Percentiles rank a stretch among this genome's conserved stretches.
Conservation (phyloP, 2,797 vertebrate species). For the Eulemur albifrons region DNA sequence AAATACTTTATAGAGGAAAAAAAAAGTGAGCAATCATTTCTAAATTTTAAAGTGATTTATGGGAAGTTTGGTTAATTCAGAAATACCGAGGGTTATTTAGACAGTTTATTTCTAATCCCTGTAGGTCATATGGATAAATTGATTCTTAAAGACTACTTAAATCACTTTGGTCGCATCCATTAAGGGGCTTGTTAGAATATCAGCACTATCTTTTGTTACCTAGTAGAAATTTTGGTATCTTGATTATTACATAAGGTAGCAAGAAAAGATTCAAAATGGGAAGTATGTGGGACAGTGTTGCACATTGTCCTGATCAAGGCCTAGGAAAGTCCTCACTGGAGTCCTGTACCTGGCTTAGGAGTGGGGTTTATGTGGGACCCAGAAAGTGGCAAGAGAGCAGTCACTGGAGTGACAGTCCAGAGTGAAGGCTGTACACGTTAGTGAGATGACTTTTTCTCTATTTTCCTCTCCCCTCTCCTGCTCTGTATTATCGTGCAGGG, state of each 20-base stretch:
- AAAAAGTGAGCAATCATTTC: slow-evolving; percentile 20
- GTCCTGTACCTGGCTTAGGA: too few relatives aligned
- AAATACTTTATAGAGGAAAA: slow-evolving; percentile 54
- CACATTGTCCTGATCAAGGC: not conserved
- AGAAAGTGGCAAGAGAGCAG: not conserved
- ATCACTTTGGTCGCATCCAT: not conserved
- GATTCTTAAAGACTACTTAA: not conserved
- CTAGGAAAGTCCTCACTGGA: not conserved
- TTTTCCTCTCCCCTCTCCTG: slow-evolving; percentile 8
- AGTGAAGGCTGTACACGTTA: not conserved
- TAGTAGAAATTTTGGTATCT: not conserved
- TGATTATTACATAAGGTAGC: not conserved
- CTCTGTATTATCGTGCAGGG: slow-evolving; percentile 83
- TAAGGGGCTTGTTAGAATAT: not conserved
- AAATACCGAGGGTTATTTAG: not conserved
- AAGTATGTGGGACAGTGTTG: not conserved
- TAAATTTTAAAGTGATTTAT: slow-evolving; percentile 51
- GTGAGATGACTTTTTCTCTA: not conserved
- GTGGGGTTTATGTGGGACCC: not conserved
- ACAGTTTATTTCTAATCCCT: not conserved
- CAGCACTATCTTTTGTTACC: slow-evolving; percentile 14
- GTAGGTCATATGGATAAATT: not conserved
- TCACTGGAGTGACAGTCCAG: not conserved
- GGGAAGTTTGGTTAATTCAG: slow-evolving; percentile 30
- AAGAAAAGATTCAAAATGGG: not conserved